Conservation (phyloP, 2,113 vertebrate genomes). For the Barnardius zonarius region DNA sequence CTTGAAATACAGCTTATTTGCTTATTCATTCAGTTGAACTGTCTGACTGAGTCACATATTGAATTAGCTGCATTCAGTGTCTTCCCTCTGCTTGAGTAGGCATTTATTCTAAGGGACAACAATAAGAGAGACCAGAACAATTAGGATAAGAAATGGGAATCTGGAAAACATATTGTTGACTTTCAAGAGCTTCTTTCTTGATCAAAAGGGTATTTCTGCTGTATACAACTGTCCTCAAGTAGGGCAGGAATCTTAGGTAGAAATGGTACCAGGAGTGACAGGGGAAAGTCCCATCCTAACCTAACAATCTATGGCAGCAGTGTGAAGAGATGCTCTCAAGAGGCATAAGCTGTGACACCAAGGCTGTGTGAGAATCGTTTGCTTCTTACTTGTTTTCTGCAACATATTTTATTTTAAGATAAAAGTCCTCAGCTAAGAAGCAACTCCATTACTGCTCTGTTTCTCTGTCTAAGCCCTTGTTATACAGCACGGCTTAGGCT, state of each 20-base stretch:
- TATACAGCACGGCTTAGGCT: neutral
- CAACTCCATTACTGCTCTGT: neutral
- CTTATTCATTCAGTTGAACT: neutral
- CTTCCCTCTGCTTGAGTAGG: neutral
- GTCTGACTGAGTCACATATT: neutral
- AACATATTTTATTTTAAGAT: neutral
- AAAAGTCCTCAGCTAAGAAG: neutral
- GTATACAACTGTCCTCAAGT: neutral
- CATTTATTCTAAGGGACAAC: neutral
- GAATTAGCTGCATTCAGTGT: neutral
- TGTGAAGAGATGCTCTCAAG: neutral
- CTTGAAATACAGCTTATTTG: neutral
- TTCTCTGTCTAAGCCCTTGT: neutral
- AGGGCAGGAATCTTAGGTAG: neutral
- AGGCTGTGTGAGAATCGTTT: neutral
- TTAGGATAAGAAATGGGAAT: neutral
- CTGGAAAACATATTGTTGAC: neutral
- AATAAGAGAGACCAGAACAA: neutral
- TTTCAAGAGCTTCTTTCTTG: neutral
- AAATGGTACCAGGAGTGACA: neutral
- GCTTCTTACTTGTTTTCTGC: neutral
- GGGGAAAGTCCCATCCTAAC: neutral
- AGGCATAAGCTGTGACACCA: neutral
- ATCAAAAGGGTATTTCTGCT: neutral
- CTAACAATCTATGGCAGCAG: neutral